Base-by-base conservation (phyloP, 1,140 invertebrate genomes). In the Hycleus phaleratus region DNA sequence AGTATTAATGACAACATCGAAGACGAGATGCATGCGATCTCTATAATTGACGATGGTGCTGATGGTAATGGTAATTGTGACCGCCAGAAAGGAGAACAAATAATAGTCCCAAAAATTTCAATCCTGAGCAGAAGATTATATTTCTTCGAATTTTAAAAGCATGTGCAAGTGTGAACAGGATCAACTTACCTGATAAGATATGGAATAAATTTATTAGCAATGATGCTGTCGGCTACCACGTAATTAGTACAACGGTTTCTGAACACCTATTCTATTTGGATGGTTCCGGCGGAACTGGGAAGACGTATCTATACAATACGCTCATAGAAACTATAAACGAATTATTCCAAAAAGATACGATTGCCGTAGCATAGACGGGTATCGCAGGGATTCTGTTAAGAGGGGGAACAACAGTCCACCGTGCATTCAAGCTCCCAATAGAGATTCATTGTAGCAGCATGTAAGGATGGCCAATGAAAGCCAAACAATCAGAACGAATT, bases 361-460 rank as follows among this genome's bases (percentile, higher is more conserved):
- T 68, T 26, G 68, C 68, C 9, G 56, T 64, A 3, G 59, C 62
- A 11, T 71, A 44, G 46, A 70, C 67, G 12, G 70, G 69, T 7
- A 71, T 73, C 24, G 69, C 69, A 25, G 62, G 65, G 7, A 66
- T 47, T 7, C 58, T 72, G 40, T 51, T 73, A 32, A 56, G 46
- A n/a, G 50, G 55, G 32, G 65, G 68, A 43, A 63, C 43, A 49
- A 73, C 68, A 4, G 56, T 65, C 4, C 70, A 71, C 61, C 51
- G 51, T 26, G 53, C 60, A 26, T 71, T 73, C 56, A 58, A 62
- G 52, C 61, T 72, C 24, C 65, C 63, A 3, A 26, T 68, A 40
- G 46, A 49, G 40, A 18, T 67, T 12, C 49, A 43, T 32, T 26
- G 60, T 46, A 58, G 55, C 51, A 62, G 63, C 3, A 46, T 52